Percentiles rank a stretch among this genome's conserved stretches.
These are phyloP conservation scores for Ptilonorhynchus violaceus DNA, from an alignment of 2,113 vertebrate species.

Conservation along the genomic window DNA sequence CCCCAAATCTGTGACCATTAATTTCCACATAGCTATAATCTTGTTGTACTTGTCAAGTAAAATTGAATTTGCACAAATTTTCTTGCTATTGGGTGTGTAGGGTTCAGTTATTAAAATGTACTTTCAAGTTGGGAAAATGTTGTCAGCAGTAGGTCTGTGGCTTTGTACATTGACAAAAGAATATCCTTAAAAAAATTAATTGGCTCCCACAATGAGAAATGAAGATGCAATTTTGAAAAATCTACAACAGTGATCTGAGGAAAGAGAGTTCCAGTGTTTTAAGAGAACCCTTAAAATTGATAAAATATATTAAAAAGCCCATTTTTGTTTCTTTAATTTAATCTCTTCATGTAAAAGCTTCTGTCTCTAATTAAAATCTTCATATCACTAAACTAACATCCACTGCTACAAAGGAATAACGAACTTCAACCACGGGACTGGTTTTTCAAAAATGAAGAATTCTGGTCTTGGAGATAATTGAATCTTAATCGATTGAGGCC, in stretches of 20 bases:
- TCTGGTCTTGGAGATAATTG: neutral
- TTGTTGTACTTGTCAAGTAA: neutral
- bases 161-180: neutral
- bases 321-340: neutral
- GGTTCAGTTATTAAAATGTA: neutral
- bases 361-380: conserved; percentile 15
- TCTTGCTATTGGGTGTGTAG: neutral
- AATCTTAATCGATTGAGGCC: neutral
- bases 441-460: neutral
- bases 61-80: neutral
- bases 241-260: neutral
- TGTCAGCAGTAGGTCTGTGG: neutral
- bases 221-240: neutral
- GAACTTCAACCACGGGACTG: neutral
- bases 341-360: neutral
- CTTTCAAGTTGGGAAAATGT: neutral
- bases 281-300: neutral
- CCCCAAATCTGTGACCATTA: neutral
- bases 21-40: neutral
- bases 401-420: neutral
- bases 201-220: neutral
- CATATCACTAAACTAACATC: neutral
- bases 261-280: neutral
- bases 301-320: neutral
- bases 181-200: neutral